Conservation (phyloP, 2,888 invertebrate genomes). For the Drosophila barbarae region DNA sequence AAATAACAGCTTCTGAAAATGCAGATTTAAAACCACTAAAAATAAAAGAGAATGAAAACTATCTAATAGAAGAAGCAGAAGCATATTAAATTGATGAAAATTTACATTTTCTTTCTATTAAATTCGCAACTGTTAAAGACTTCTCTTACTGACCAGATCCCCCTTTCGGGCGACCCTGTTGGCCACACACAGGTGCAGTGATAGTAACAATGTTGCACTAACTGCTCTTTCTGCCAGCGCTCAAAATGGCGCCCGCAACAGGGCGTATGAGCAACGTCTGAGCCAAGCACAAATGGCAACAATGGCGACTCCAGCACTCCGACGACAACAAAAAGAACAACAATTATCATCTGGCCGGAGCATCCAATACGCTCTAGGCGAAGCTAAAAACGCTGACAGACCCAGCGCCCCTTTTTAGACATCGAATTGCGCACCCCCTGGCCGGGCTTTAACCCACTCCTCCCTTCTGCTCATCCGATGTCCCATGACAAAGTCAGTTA, state of each 20-base stretch:
- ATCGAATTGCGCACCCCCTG: neutral
- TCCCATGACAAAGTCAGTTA: constrained; percentile 72
- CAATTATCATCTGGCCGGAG: constrained; percentile 37
- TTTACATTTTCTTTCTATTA: too few species aligned
- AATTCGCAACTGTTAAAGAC: too few species aligned
- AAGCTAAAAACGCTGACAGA: constrained; percentile 22
- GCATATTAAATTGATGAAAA: too few species aligned
- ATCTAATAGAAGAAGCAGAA: too few species aligned
- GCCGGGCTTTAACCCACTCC: neutral
- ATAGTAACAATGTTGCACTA: constrained; percentile 62
- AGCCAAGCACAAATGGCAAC: constrained; percentile 21
- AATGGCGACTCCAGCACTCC: constrained; percentile 27
- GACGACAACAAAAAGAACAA: constrained; percentile 37
- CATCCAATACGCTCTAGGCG: constrained; percentile 40
- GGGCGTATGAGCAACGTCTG: constrained; percentile 65
- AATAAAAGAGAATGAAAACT: too few species aligned
- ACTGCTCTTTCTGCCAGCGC: constrained; percentile 55
- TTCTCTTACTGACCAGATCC: neutral
- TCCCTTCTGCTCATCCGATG: neutral
- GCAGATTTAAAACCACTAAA: too few species aligned
- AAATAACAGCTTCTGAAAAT: too few species aligned
- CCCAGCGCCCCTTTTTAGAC: neutral
- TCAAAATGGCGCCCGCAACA: constrained; percentile 56
- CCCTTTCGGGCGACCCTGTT: constrained; percentile 3
- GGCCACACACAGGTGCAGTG: constrained; percentile 46